Evolutionary conservation across 2,113 vertebrate genomes (phyloP), one percentile per base, ranked within the genome.

Genomic region (Austrofundulus limnaeus): DNA sequence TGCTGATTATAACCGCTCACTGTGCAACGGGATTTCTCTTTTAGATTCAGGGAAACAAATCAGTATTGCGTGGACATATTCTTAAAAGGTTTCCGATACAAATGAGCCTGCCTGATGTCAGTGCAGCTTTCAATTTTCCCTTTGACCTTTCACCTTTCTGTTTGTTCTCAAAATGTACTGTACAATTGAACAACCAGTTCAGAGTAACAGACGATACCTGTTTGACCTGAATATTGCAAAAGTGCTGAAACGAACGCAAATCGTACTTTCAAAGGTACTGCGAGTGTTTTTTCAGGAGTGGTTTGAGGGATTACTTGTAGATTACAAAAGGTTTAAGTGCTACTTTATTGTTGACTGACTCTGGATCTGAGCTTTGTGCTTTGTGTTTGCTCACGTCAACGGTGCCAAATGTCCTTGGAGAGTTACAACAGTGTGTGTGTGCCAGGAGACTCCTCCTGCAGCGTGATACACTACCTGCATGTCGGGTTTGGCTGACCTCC

Each of bases 401-500:
- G 52, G 41, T 75, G 76, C 50, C 66, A 65, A 16, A 66, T 81
- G 58, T 85, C 60, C 52, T 61, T 34, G 2, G 68, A 74, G 60
- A 70, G 21, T 66, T 66, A 53, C 28, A 61, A 34, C 42, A 17
- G 49, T 65, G 5, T 61, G 61, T 74, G 49, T 12, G 14, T 63
- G 52, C 59, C 66, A 61, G 23, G 31, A 62, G 46, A 68, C 51
- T 72, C 70, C 37, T 67, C 54, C 31, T 67, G 66, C 41, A 25
- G 41, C 49, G 72, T 46, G 75, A 80, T 69, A 65, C 70, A 50
- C 25, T 78, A 85, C 83, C 76, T 81, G 85, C 58, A 67, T 49
- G 63, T 81, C 83, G 78, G 77, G 77, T 84, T 85, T 75, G 72
- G 19, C 63, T 76, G 72, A 80, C 52, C 59, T 77, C 45, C 59